These are phyloP conservation scores for Cantharis rufa DNA, from an alignment of 2,888 invertebrate genomes.

Conservation along the genomic window DNA sequence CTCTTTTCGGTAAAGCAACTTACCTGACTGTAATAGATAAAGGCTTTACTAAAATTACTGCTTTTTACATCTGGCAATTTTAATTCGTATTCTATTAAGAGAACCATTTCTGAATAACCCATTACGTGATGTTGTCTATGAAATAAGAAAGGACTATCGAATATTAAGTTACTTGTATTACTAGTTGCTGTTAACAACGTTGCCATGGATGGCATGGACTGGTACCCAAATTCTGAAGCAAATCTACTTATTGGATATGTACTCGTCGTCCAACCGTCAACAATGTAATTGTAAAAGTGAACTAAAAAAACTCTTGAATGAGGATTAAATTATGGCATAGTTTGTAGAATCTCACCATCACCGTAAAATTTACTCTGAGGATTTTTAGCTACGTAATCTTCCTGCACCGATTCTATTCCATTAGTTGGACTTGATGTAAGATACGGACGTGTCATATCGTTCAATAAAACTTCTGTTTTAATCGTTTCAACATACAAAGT, in stretches of 20 bases:
- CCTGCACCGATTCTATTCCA: conserved; percentile 71
- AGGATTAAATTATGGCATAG: background rate
- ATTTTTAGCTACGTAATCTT: conserved; percentile 77
- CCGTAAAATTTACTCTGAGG: conserved; percentile 83
- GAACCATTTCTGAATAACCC: conserved; percentile 69
- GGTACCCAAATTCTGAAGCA: conserved; percentile 94
- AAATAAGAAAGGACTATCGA: conserved; percentile 65
- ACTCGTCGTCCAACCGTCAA: conserved; percentile 79
- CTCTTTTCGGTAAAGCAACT: conserved; percentile 29
- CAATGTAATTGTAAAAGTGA: conserved; percentile 86
- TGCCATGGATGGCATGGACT: conserved; percentile 79
- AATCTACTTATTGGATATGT: conserved; percentile 84
- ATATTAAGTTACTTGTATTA: conserved; percentile 56
- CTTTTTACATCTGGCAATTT: conserved; percentile 61
- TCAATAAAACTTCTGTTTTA: conserved; percentile 63
- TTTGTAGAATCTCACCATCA: conserved; percentile 66
- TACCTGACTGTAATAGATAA: conserved; percentile 86
- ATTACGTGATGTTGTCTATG: conserved; percentile 87
- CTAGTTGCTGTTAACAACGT: conserved; percentile 68
- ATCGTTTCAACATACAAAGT: conserved; percentile 82
- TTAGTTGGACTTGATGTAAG: conserved; percentile 92
- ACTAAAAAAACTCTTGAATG: conserved; percentile 57
- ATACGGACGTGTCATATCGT: conserved; percentile 70
- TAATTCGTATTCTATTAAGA: conserved; percentile 67
- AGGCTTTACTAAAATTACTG: conserved; percentile 65